A percentile compares a stretch with the other conserved stretches of the same genome.
Conservation (phyloP, 2,113 vertebrate species). For the Lanius ludovicianus region DNA sequence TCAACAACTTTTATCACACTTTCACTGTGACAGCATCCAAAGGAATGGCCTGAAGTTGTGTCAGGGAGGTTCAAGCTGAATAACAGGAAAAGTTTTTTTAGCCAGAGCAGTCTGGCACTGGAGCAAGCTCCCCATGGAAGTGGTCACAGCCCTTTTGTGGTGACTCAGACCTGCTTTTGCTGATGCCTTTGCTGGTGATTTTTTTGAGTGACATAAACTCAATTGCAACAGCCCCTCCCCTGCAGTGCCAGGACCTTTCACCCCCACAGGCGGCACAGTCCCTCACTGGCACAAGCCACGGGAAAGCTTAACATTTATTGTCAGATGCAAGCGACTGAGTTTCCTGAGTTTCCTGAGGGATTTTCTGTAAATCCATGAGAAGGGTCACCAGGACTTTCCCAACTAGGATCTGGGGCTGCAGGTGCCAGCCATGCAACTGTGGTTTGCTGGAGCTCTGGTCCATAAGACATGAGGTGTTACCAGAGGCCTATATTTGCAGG, state of each 20-base stretch:
- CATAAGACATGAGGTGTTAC: fast-evolving
- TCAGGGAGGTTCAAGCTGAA: neutral
- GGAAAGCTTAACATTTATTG: neutral
- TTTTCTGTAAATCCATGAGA: neutral
- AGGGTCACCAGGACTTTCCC: neutral
- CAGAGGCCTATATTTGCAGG: too few species aligned
- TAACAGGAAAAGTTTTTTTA: neutral
- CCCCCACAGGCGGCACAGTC: neutral
- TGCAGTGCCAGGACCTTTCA: neutral
- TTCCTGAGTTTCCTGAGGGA: too few species aligned
- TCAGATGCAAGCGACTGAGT: neutral
- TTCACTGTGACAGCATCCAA: neutral
- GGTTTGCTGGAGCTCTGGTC: neutral
- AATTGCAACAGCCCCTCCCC: neutral
- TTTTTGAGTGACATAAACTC: neutral
- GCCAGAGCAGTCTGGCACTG: too few species aligned
- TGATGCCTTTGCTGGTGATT: neutral
- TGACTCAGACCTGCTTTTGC: neutral
- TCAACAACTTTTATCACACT: too few species aligned
- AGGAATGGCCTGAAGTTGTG: neutral
- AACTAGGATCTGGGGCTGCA: neutral
- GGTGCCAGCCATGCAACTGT: neutral
- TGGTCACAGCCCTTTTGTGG: neutral
- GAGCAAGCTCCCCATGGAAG: neutral
- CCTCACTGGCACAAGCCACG: fast-evolving